Conservation (phyloP, 2,113 vertebrate species). For the Micromys minutus region DNA sequence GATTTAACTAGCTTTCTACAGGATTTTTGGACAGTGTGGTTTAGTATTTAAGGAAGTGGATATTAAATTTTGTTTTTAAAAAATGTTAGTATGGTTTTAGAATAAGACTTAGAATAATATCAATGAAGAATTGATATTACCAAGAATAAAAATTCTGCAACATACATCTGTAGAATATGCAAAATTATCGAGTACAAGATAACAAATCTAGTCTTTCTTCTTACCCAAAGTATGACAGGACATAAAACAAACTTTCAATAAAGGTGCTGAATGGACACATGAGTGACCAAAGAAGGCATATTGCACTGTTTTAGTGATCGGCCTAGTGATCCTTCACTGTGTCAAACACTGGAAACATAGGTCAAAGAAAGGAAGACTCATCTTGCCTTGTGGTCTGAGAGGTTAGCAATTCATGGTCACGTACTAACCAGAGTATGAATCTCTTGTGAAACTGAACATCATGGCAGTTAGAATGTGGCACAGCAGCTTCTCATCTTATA, state of each 20-base stretch:
- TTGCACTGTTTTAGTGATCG: neutral
- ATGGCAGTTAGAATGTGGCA: too few relatives aligned
- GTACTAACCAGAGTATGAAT: neutral
- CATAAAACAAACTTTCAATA: neutral
- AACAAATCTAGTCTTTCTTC: neutral
- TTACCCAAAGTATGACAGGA: neutral
- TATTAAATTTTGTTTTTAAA: conserved; percentile 17
- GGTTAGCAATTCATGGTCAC: neutral
- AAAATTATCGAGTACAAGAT: neutral
- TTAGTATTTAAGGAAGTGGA: neutral
- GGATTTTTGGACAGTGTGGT: neutral
- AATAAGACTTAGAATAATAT: neutral
- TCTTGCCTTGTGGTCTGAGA: neutral
- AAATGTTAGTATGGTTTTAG: neutral
- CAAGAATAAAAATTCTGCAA: neutral
- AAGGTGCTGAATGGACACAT: neutral
- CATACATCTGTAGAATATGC: neutral
- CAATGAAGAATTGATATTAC: neutral
- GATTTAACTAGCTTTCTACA: neutral
- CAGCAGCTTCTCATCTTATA: neutral
- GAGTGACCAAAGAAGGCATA: neutral
- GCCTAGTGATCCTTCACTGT: neutral
- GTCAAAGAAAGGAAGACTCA: neutral
- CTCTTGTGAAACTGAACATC: neutral
- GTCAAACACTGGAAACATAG: neutral